Conservation (phyloP, 2,113 vertebrate species). For the Coracopsis vasa region DNA sequence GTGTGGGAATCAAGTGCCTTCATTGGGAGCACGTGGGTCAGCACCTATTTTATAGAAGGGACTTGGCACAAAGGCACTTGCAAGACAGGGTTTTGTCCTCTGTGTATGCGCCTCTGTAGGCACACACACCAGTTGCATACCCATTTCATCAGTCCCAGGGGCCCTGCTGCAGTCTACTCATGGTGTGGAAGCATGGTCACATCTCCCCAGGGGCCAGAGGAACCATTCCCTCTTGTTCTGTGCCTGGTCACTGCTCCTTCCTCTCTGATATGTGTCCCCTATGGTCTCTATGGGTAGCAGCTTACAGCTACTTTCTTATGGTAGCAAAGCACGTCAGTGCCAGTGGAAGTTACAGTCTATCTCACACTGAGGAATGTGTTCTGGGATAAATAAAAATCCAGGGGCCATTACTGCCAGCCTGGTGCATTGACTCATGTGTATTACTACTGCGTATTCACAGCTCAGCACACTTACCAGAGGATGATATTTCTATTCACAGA, state of each 20-base stretch:
- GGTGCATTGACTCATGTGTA: background rate
- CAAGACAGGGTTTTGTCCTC: too few species aligned
- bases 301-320: rapidly evolving
- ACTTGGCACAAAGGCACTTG: too few species aligned
- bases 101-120: background rate
- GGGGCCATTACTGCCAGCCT: background rate
- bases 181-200: too few species aligned
- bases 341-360: background rate
- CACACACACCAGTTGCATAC: rapidly evolving
- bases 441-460: background rate
- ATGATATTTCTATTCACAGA: rapidly evolving
- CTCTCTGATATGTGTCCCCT: background rate
- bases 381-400: background rate
- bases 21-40: rapidly evolving
- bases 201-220: rapidly evolving
- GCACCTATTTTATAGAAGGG: background rate
- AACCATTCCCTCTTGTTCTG: background rate
- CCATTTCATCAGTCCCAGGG: background rate
- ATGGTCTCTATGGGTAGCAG: background rate
- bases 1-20: background rate
- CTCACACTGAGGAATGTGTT: background rate
- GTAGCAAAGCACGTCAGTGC: background rate
- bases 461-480: background rate
- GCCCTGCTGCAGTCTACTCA: too few species aligned
- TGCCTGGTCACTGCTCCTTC: background rate